These are phyloP conservation scores for Melanotus villosus DNA, from an alignment of 2,888 invertebrate species.

Conservation along the genomic window DNA sequence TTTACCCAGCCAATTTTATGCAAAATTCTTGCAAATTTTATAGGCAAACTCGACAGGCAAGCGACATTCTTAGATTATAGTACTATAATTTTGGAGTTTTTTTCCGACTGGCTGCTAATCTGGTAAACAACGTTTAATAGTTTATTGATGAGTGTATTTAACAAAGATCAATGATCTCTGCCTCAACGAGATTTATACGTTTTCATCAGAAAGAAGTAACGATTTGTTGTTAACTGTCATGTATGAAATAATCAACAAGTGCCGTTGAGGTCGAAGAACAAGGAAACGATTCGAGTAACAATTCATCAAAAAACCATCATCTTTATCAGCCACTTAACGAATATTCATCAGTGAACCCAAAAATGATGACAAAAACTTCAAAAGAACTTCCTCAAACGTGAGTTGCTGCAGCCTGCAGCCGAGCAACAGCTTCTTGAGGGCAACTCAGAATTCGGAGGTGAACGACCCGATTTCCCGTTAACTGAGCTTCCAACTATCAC, in stretches of 20 bases:
- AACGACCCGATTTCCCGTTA: slow-evolving; percentile 65
- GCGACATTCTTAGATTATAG: not conserved
- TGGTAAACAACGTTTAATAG: not conserved
- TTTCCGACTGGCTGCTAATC: not conserved
- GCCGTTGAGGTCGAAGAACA: not conserved
- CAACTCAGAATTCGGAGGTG: slow-evolving; percentile 65
- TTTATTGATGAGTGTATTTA: not conserved
- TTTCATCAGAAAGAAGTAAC: not conserved
- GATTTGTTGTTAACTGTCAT: not conserved
- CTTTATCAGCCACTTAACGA: slow-evolving; percentile 8
- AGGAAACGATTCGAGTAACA: not conserved
- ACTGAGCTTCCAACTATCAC: slow-evolving; percentile 62
- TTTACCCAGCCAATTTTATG: not conserved
- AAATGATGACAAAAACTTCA: slow-evolving; percentile 17
- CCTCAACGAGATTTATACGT: not conserved
- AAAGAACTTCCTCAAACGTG: slow-evolving; percentile 59
- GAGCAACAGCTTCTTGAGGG: slow-evolving; percentile 54
- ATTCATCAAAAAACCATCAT: slow-evolving; percentile 13
- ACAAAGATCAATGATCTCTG: not conserved
- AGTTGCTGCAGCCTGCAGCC: slow-evolving; percentile 55
- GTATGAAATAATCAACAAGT: not conserved
- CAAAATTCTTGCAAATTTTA: slow-evolving; percentile 5
- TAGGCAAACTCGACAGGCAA: not conserved
- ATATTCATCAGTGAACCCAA: slow-evolving; percentile 1
- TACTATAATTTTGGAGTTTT: not conserved